Base-by-base conservation (phyloP, 2,888 invertebrate genomes). In the Archips crataeganus region DNA sequence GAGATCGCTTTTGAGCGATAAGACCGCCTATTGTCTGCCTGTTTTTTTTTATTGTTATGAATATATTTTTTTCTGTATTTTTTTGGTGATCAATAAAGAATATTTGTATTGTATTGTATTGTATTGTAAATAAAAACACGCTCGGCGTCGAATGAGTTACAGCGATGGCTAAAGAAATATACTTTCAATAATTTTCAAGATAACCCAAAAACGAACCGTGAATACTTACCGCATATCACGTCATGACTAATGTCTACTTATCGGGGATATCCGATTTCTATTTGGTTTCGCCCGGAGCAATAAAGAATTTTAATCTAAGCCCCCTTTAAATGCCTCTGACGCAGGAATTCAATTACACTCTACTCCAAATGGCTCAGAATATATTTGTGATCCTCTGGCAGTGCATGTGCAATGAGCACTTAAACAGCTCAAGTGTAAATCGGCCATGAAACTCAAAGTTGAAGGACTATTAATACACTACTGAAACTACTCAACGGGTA, bases 261-360 rank as follows among this genome's bases (percentile, higher is more conserved):
- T 32, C 11, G 42, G 34, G 32, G 47, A 47, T 60, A 68, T 36
- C 60, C 59, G 42, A 68, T 68, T 68, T 60, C 59, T 68, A 68
- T 60, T 67, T 59, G 59, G 11, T 11, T 34, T 60, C 51, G 39
- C 59, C 39, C 59, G 34, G 32, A 47, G 67, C 34, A 45, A 65
- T 54, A 65, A 70, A 57, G 63, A 63, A 70, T 70, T 70, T 64
- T 34, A 59, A 60, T 68, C 59, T 13, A 45, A 68, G 45, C 15
- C 34, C 54, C 45, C 45, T 63, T 68, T 36, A 36, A 63, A 63
- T 57, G 42, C 63, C 45, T n/a, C 36, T 70, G 70, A 57, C 70
- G 57, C 64, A 59, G 47, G 64, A 64, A 59, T 64, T 57, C 47
- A 64, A 64, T 70, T 70, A 64, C 23, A 47, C 59, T 59, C 59